Evolutionary conservation across 2,888 invertebrate genomes (phyloP), one percentile per base, ranked within the genome.

Genomic region (Harpalus rufipes): DNA sequence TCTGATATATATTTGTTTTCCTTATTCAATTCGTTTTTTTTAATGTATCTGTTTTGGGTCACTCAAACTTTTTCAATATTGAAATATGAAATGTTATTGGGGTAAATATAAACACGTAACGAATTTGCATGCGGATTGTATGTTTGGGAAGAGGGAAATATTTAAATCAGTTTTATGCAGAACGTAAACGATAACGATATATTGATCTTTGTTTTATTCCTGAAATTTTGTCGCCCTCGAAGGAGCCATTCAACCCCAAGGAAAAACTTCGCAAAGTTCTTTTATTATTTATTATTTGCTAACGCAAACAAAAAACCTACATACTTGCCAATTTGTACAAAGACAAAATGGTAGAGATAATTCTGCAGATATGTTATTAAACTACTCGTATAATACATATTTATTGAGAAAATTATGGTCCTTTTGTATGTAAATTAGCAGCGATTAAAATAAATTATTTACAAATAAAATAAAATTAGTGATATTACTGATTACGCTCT

Each of bases 11-110:
- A 65, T 82, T 82, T 82, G 65, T 65, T 65, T 82, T 82, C 82
- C 82, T 72, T 82, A 82, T 82, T 82, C 65, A 82, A 68, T 82
- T 82, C 72, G 51, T 65, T 65, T 81, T 63, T 21, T 81, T 81
- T 68, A 82, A 82, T 72, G 82, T 72, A 72, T 82, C 72, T 10
- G 25, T 82, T 82, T 82, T 82, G 58, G 72, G 82, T 72, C 81
- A 82, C n/a, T 68, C 80, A 51, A 61, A 25, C 44, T 59, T 82
- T 56, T 72, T 68, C 68, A 56, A 56, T 58, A 68, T 51, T 82
- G 82, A 72, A 68, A 82, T 72, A 72, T 63, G 68, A 82, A 68
- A 39, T 72, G 58, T 80, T 56, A 82, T 72, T 68, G 79, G 68
- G n/a, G 32, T 82, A 68, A 82, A 25, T 68, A 68, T 51, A 82